These are phyloP conservation scores for Cepphus grylle DNA, from an alignment of 2,113 vertebrate species.

Conservation along the genomic window DNA sequence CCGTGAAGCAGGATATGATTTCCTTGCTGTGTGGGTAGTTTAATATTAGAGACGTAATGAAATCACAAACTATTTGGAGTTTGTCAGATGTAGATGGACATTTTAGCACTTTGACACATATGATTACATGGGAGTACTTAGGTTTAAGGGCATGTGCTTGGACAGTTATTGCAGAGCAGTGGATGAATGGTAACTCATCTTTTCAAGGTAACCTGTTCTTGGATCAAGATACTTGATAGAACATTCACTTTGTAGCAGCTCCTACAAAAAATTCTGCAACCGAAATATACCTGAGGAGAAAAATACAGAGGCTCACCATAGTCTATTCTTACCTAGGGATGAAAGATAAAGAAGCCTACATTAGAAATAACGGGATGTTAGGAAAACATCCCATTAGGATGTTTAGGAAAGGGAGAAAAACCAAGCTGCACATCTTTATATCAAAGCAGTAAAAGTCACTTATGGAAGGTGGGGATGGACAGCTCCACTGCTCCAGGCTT, in stretches of 20 bases:
- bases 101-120: background rate
- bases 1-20: background rate
- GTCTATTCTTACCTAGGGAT: background rate
- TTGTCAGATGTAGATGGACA: background rate
- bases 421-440: background rate
- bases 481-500: background rate
- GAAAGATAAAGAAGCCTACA: background rate
- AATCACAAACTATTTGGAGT: background rate
- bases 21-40: background rate
- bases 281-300: background rate
- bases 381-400: background rate
- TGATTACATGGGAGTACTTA: background rate
- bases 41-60: background rate
- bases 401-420: background rate
- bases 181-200: background rate
- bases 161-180: background rate
- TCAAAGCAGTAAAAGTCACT: background rate
- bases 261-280: background rate
- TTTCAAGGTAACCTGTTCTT: background rate
- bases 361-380: background rate
- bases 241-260: background rate
- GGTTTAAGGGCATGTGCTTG: conserved; percentile 1
- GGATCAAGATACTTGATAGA: background rate
- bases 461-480: background rate
- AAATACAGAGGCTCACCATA: background rate